Conservation (phyloP, 1,140 invertebrate genomes). For the Temnothorax longispinosus region DNA sequence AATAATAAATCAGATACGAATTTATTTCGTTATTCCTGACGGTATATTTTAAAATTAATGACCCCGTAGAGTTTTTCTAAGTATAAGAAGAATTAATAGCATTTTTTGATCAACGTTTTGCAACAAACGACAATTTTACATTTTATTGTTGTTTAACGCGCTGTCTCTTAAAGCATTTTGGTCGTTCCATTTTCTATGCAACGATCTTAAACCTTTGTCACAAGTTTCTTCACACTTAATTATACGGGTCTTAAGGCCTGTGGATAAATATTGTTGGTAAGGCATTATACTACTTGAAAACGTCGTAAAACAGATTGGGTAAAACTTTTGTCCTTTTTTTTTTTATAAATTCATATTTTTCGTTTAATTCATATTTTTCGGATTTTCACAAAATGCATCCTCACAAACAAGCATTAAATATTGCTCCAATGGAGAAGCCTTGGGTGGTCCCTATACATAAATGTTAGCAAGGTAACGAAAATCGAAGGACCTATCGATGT, state of each 20-base stretch:
- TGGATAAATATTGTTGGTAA: background rate
- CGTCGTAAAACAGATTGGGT: background rate
- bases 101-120: background rate
- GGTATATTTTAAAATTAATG: background rate
- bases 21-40: background rate
- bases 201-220: background rate
- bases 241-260: background rate
- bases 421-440: constrained; percentile 62
- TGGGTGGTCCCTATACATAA: constrained; percentile 82
- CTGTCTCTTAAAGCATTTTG: background rate
- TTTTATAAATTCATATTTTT: too few relatives aligned
- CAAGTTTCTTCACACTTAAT: background rate
- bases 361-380: background rate
- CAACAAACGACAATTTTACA: background rate
- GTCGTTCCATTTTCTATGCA: background rate
- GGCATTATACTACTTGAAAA: background rate
- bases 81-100: background rate
- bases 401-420: background rate
- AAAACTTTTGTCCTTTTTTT: background rate
- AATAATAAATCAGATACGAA: background rate
- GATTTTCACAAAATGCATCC: background rate
- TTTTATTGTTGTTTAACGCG: background rate
- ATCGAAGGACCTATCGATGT: constrained; percentile 70
- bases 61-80: background rate
- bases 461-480: constrained; percentile 76